Conservation (phyloP, 2,888 invertebrate species). For the Augiades crinisus region DNA sequence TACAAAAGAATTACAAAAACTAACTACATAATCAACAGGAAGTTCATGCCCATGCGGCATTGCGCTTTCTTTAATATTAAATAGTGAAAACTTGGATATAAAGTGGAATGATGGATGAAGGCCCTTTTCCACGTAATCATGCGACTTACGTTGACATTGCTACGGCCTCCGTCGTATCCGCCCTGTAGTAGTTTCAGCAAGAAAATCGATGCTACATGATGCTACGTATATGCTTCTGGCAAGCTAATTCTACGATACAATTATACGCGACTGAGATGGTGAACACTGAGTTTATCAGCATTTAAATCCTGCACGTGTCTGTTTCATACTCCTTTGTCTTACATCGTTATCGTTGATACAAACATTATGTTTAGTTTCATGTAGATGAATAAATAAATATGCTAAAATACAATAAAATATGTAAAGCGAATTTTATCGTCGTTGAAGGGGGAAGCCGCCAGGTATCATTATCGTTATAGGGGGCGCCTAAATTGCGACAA, state of each 20-base stretch:
- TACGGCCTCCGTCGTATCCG: not conserved
- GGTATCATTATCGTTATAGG: too few relatives aligned
- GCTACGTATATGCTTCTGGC: not conserved
- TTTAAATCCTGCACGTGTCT: too few relatives aligned
- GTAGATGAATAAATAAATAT: too few relatives aligned
- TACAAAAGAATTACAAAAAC: too few relatives aligned
- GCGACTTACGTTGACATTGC: not conserved
- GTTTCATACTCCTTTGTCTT: too few relatives aligned
- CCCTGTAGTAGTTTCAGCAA: conserved; percentile 1
- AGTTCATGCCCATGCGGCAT: not conserved
- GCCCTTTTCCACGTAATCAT: not conserved
- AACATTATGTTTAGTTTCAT: too few relatives aligned
- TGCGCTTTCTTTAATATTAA: not conserved
- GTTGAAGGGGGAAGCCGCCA: too few relatives aligned
- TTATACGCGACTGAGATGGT: not conserved
- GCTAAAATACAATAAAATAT: too few relatives aligned
- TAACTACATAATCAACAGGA: too few relatives aligned
- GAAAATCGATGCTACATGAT: not conserved
- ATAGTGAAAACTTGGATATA: not conserved
- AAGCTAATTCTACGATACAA: not conserved
- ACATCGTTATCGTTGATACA: too few relatives aligned
- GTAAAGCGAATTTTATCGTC: too few relatives aligned
- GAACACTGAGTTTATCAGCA: not conserved
- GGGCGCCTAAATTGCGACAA: too few relatives aligned
- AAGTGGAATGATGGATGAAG: not conserved